A percentile compares a stretch with the other conserved stretches of the same genome.
These are phyloP conservation scores for Sebastes umbrosus DNA, from an alignment of 2,797 vertebrate species.

Conservation along the genomic window DNA sequence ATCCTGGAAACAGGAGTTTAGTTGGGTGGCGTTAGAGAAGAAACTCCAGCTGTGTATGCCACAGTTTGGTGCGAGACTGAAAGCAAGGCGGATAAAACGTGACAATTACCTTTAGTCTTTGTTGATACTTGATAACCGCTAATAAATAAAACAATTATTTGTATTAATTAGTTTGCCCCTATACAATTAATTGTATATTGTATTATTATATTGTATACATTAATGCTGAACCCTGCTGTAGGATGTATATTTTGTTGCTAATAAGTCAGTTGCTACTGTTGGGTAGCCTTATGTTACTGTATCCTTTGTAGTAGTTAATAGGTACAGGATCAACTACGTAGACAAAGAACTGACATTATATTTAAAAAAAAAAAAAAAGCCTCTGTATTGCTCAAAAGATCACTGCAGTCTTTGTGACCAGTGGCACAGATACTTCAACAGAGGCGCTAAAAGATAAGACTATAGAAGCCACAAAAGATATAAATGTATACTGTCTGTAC, in stretches of 20 bases:
- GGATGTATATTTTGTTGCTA: not conserved
- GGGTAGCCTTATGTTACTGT: not conserved
- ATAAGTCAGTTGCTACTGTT: not conserved
- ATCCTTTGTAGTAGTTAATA: not conserved
- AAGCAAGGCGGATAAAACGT: too few relatives aligned
- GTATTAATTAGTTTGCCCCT: too few relatives aligned
- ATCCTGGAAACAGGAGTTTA: too few relatives aligned
- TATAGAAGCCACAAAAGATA: not conserved
- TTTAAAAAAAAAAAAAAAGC: not conserved
- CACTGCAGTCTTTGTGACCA: not conserved
- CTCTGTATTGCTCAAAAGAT: not conserved
- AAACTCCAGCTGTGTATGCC: too few relatives aligned
- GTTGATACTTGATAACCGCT: too few relatives aligned
- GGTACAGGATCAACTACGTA: not conserved
- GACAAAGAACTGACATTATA: not conserved
- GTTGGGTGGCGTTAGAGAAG: too few relatives aligned
- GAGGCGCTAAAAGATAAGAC: not conserved
- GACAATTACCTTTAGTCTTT: too few relatives aligned
- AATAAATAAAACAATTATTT: too few relatives aligned
- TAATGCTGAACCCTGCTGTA: not conserved
- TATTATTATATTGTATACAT: not conserved
- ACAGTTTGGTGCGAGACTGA: too few relatives aligned
- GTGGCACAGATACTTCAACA: not conserved
- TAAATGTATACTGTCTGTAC: not conserved
- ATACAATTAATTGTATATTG: too few relatives aligned